Conservation (phyloP, 1,140 invertebrate genomes). For the Phymorhynchus buccinoides region DNA sequence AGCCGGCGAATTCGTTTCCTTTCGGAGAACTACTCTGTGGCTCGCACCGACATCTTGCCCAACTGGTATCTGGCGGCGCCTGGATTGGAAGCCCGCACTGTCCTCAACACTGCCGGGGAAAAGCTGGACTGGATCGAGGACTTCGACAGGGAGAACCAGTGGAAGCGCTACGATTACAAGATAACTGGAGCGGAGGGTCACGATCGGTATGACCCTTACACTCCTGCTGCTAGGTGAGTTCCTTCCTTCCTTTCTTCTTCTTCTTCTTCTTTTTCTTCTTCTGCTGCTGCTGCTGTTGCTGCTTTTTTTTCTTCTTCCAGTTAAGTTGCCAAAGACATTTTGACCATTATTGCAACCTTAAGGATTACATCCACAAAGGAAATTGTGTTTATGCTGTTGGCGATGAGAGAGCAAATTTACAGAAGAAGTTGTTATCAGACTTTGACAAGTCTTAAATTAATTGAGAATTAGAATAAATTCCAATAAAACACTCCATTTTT, state of each 20-base stretch:
- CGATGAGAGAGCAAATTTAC: no score
- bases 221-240: constrained; percentile 36
- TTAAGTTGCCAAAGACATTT: no score
- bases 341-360: no score
- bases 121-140: constrained; percentile 55
- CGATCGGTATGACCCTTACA: constrained; percentile 46
- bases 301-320: neutral
- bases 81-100: constrained; percentile 44
- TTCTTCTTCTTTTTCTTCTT: neutral
- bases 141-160: constrained; percentile 54
- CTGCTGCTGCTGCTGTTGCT: no score
- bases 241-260: no score
- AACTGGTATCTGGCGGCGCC: constrained; percentile 62
- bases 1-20: constrained; percentile 47
- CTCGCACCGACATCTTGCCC: constrained; percentile 60
- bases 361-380: no score
- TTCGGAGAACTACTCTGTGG: constrained; percentile 58
- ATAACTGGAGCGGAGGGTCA: constrained; percentile 42
- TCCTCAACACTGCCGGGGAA: constrained; percentile 54
- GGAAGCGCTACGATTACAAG: constrained; percentile 58
- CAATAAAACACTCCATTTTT: no score
- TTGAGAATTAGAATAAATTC: no score
- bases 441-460: no score
- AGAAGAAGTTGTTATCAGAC: no score
- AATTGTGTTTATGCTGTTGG: no score